Evolutionary conservation across 35 echinoderm and acorn worm species (phyloP), one percentile per base, ranked within the genome.

Genomic region (Lytechinus variegatus): DNA sequence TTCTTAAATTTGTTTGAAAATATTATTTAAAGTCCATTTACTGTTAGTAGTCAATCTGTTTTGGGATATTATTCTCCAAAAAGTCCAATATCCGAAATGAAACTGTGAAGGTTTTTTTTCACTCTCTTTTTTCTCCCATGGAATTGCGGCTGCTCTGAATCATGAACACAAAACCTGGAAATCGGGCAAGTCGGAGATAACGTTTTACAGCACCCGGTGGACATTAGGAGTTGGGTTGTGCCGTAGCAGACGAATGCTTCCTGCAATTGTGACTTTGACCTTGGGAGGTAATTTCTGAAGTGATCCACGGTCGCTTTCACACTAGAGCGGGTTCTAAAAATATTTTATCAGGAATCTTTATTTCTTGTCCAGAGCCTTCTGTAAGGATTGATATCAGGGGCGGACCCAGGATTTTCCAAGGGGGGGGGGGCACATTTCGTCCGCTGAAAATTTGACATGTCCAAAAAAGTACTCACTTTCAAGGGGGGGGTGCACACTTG

Each of bases 181-280:
- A 71, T 71, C 14, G 61, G 61, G 61, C 61, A 71, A 14, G 61
- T 71, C 61, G 61, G 61, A 71, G 61, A 71, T 71, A 71, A 71
- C 61, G 24, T 71, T 71, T 71, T 71, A 71, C 61, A 21, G 16
- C 61, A 71, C 61, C 61, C 61, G 61, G 61, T 71, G 61, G 61
- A 71, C 61, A 71, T 71, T 71, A 71, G 12, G 16, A 71, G 55
- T 19, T 71, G 61, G 61, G 61, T 21, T 71, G 61, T 21, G 61
- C 61, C 61, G 0, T 21, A 6, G 61, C 61, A 71, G 61, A 71
- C 61, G 61, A 71, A 21, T 5, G 61, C 61, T 71, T 71, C 61
- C 61, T 71, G 61, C 61, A 71, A 71, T 71, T 71, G 61, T 71
- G 61, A 71, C 61, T 71, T 71, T 71, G 61, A 71, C 61, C 61